These are phyloP conservation scores for Schlechtendalia chinensis DNA, from an alignment of 1,140 invertebrate genomes.

Conservation along the genomic window DNA sequence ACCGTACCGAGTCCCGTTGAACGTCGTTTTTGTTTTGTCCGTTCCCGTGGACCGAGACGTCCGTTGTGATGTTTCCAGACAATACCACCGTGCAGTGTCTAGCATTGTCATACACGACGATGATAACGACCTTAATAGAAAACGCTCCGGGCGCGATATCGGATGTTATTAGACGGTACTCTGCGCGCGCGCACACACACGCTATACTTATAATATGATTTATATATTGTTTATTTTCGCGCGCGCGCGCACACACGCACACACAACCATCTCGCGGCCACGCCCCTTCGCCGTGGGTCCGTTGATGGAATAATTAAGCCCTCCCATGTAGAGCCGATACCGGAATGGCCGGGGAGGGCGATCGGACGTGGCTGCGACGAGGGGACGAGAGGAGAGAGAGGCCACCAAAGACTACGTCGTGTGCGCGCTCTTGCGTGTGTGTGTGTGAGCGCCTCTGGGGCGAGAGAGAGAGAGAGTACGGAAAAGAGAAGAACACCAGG, in stretches of 20 bases:
- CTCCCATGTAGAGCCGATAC: constrained; percentile 50
- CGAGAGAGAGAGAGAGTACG: background rate
- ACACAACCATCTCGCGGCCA: constrained; percentile 14
- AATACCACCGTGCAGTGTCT: no score
- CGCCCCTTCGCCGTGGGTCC: constrained; percentile 50
- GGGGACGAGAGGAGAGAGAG: background rate
- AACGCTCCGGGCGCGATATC: background rate
- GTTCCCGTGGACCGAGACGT: no score
- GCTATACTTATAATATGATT: constrained; percentile 34
- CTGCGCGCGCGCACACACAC: background rate
- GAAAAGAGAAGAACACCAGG: background rate
- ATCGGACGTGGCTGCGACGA: background rate
- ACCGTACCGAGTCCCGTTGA: no score
- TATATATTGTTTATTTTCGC: constrained; percentile 51
- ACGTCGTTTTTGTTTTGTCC: no score
- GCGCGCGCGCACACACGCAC: background rate
- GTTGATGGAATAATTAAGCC: constrained; percentile 52
- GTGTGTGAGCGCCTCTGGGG: background rate
- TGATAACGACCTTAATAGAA: no score
- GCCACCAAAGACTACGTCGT: constrained; percentile 36
- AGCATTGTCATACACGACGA: no score
- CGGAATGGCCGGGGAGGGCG: constrained; percentile 42
- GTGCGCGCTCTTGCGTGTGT: background rate
- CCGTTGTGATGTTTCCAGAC: no score
- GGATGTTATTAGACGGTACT: background rate